These are phyloP conservation scores for Acronicta leporina DNA, from an alignment of 2,888 invertebrate species.

Conservation along the genomic window DNA sequence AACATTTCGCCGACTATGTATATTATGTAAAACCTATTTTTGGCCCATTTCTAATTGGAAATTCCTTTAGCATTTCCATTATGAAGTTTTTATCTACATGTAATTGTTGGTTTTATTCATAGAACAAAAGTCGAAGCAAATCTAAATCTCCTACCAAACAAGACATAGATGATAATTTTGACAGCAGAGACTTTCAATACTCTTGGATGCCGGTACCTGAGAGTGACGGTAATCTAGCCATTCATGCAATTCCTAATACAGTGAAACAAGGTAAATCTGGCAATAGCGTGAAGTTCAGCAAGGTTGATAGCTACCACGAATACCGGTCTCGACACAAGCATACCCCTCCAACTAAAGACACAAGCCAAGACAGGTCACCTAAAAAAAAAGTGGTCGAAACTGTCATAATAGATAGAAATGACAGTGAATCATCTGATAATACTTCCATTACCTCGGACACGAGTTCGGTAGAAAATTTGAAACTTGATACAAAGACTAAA, in stretches of 20 bases:
- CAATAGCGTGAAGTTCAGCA: conserved; percentile 80
- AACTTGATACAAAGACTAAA: conserved; percentile 48
- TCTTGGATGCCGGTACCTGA: conserved; percentile 87
- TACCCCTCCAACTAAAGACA: conserved; percentile 84
- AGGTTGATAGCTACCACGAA: conserved; percentile 82
- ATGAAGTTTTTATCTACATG: neutral
- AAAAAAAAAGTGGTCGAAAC: conserved; percentile 66
- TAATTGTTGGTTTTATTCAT: conserved; percentile 37
- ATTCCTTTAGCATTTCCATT: neutral
- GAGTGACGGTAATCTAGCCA: conserved; percentile 74
- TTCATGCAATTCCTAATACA: conserved; percentile 78
- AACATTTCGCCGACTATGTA: no score
- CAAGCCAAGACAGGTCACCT: conserved; percentile 43
- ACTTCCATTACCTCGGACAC: conserved; percentile 66
- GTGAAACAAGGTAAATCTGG: conserved; percentile 67
- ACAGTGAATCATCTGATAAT: conserved; percentile 60
- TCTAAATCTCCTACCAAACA: conserved; percentile 64
- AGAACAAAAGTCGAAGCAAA: conserved; percentile 63
- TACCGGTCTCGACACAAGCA: conserved; percentile 84
- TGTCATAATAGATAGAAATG: conserved; percentile 62
- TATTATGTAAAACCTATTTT: no score
- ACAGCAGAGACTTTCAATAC: conserved; percentile 73
- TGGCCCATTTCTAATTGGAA: no score
- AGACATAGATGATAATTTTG: conserved; percentile 55
- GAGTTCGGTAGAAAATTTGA: conserved; percentile 70